These are phyloP conservation scores for Chiloscyllium plagiosum DNA, from an alignment of 2,113 vertebrate species.

Conservation along the genomic window DNA sequence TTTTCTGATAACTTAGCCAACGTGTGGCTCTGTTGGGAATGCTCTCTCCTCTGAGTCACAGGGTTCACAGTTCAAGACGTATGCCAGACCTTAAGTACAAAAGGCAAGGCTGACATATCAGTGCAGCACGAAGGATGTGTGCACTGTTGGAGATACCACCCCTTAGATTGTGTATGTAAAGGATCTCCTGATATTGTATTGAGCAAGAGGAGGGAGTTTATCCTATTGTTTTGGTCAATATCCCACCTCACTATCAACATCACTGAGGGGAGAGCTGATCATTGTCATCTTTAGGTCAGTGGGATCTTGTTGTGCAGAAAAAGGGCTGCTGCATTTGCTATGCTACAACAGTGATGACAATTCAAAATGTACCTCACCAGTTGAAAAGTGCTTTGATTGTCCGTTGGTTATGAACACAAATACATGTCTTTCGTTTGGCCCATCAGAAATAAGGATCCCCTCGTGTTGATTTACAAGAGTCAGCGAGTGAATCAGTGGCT, in stretches of 20 bases:
- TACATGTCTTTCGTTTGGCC: too few species aligned
- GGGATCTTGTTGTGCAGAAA: not conserved
- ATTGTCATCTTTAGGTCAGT: not conserved
- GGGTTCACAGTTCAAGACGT: too few species aligned
- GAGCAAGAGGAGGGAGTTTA: too few species aligned
- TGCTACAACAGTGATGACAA: not conserved
- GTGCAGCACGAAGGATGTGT: too few species aligned
- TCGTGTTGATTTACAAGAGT: not conserved
- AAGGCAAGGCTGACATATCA: too few species aligned
- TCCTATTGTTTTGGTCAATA: not conserved
- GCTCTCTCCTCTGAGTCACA: too few species aligned
- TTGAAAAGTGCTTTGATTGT: not conserved
- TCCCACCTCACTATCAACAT: not conserved
- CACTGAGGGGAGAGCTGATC: not conserved
- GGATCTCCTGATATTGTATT: too few species aligned
- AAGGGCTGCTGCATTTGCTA: not conserved
- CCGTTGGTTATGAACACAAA: not conserved
- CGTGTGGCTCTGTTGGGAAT: too few species aligned
- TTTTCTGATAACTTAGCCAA: not conserved
- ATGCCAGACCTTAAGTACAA: too few species aligned
- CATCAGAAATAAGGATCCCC: not conserved
- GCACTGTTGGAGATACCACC: too few species aligned
- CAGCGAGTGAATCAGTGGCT: not conserved
- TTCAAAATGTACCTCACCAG: not conserved
- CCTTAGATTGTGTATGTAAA: too few species aligned